These are phyloP conservation scores for Elaphurus davidianus DNA, from an alignment of 2,113 vertebrate species.

Conservation along the genomic window DNA sequence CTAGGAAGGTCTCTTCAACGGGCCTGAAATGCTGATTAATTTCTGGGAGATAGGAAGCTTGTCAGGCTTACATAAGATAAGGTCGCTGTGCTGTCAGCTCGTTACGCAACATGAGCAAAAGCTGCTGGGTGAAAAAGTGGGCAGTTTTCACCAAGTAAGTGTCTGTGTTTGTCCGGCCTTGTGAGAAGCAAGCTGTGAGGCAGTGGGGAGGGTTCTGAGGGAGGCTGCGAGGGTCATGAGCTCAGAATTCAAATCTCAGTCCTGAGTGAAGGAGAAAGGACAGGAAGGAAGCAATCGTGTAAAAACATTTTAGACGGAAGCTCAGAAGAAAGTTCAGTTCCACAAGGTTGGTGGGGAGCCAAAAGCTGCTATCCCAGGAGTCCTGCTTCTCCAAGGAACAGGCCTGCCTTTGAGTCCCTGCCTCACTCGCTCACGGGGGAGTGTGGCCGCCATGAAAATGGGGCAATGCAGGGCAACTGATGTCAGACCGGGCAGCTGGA, in stretches of 20 bases:
- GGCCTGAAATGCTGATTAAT: conserved; percentile 8
- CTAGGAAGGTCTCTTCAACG: neutral
- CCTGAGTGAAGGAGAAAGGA: neutral
- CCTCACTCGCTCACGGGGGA: neutral
- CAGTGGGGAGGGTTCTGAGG: neutral
- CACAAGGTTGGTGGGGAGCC: neutral
- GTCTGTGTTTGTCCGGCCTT: neutral
- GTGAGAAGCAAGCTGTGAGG: neutral
- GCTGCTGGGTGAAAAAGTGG: neutral
- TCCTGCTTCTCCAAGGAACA: neutral
- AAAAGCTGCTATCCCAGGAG: neutral
- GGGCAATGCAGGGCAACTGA: rapidly evolving
- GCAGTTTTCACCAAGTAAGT: neutral
- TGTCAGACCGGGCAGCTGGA: neutral
- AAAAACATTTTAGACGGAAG: neutral
- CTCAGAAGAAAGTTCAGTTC: neutral
- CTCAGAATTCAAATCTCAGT: neutral
- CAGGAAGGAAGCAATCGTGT: neutral
- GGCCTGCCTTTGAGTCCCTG: neutral
- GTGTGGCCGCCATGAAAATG: neutral
- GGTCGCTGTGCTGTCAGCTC: neutral
- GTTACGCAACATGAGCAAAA: neutral
- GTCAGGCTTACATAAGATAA: neutral
- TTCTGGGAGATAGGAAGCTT: neutral
- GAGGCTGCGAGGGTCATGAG: neutral